Conservation (phyloP, 1,140 invertebrate species). For the Psix sp. region DNA sequence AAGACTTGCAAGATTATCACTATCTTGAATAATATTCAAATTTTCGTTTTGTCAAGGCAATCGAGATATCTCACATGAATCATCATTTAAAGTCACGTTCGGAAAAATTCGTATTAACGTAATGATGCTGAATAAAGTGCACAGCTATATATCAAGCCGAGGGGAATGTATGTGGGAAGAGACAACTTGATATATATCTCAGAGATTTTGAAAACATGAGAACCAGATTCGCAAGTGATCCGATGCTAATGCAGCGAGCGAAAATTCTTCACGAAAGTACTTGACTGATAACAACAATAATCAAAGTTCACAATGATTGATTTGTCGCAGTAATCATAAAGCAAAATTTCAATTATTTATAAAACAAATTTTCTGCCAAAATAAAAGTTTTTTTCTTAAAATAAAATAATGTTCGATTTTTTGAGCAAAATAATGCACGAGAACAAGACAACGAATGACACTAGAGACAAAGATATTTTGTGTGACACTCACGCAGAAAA, state of each 20-base stretch:
- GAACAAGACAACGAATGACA: conserved; percentile 19
- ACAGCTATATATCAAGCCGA: conserved; percentile 47
- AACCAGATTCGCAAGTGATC: conserved; percentile 31
- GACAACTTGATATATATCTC: conserved; percentile 36
- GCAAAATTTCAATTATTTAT: too few relatives aligned
- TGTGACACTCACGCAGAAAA: not conserved
- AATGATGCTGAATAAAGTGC: conserved; percentile 54
- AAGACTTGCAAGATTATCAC: not conserved
- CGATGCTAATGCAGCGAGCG: conserved; percentile 23
- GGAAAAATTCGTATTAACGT: conserved; percentile 52
- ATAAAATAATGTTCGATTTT: conserved; percentile 19
- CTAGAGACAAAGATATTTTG: conserved; percentile 30
- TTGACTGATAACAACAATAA: too few relatives aligned
- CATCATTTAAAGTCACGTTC: conserved; percentile 37
- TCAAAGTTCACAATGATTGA: too few relatives aligned
- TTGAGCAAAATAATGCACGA: conserved; percentile 18
- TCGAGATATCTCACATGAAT: conserved; percentile 36
- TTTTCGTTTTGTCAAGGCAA: conserved; percentile 12
- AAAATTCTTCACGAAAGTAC: too few relatives aligned
- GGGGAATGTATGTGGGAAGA: not conserved
- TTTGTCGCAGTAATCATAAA: too few relatives aligned
- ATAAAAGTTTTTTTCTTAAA: conserved; percentile 19
- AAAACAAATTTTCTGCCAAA: too few relatives aligned
- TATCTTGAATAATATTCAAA: conserved; percentile 29
- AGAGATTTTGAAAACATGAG: conserved; percentile 37